Percentiles rank a stretch among this genome's conserved stretches.
Evolutionary conservation across 2,113 vertebrate species (phyloP).

Genomic region (Heterotilapia buettikoferi): DNA sequence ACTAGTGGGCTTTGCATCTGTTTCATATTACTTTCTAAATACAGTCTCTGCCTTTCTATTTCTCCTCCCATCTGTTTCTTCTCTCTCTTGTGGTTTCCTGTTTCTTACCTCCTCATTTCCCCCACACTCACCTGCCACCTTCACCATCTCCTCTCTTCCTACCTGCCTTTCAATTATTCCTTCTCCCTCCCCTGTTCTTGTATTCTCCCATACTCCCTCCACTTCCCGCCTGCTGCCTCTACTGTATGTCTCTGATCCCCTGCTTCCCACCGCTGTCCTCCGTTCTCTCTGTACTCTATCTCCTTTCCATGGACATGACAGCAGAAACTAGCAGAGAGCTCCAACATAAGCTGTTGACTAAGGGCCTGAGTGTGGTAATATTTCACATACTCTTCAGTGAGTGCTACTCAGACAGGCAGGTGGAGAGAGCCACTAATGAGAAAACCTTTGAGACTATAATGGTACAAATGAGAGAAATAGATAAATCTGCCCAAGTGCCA

Average conservation of each 20-base stretch:
- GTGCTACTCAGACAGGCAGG: not conserved
- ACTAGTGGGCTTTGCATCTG: conserved; percentile 30
- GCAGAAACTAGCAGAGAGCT: not conserved
- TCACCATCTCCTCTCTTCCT: not conserved
- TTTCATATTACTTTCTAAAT: conserved; percentile 31
- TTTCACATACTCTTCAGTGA: not conserved
- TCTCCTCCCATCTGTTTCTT: conserved; percentile 9
- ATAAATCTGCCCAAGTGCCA: not conserved
- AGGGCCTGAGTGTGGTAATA: not conserved
- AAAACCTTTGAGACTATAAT: not conserved
- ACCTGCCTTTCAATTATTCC: conserved; percentile 7
- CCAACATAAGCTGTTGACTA: not conserved
- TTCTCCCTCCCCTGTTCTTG: not conserved
- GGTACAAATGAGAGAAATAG: not conserved
- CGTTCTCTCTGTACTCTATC: not conserved
- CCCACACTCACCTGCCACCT: not conserved
- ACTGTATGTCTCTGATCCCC: not conserved
- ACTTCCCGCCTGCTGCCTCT: not conserved
- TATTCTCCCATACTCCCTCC: not conserved
- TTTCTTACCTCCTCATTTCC: not conserved
- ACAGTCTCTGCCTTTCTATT: not conserved
- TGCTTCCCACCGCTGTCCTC: not conserved
- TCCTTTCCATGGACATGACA: not conserved
- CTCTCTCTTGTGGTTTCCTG: not conserved
- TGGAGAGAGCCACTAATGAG: not conserved